phyloP scores from a whole-genome alignment of 2,888 invertebrate genomes.

The Pogonocherus hispidulus region DNA sequence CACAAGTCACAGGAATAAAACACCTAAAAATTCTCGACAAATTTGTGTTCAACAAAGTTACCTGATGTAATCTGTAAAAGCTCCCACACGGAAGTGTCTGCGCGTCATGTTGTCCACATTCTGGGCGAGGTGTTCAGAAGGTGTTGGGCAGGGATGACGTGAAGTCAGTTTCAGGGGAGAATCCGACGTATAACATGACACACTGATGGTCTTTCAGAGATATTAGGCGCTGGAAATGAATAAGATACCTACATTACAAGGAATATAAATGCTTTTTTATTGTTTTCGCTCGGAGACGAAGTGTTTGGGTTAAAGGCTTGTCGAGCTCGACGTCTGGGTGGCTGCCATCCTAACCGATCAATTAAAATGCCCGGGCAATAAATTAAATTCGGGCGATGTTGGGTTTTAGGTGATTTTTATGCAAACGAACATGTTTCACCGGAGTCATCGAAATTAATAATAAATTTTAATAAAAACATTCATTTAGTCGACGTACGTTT shows the following conservation, averaged over 20 bases:
- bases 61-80: constrained; percentile 59
- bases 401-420: background rate
- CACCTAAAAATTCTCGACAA: constrained; percentile 65
- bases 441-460: background rate
- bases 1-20: constrained; percentile 62
- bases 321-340: constrained; percentile 18
- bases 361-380: constrained; percentile 3
- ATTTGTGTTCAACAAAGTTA: constrained; percentile 62
- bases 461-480: background rate
- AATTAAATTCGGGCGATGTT: background rate
- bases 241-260: constrained; percentile 57
- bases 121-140: background rate
- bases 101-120: constrained; percentile 14
- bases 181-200: constrained; percentile 63
- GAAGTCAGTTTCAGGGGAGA: constrained; percentile 24
- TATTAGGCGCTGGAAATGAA: constrained; percentile 60
- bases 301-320: constrained; percentile 11
- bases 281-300: constrained; percentile 26
- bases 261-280: constrained; percentile 49
- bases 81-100: constrained; percentile 28
- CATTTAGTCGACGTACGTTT: no score
- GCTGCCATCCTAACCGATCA: constrained; percentile 27
- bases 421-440: background rate
- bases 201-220: constrained; percentile 60
- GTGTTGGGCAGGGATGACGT: background rate